Base-by-base conservation (phyloP, 2,113 vertebrate species). In the Neomonachus schauinslandi region DNA sequence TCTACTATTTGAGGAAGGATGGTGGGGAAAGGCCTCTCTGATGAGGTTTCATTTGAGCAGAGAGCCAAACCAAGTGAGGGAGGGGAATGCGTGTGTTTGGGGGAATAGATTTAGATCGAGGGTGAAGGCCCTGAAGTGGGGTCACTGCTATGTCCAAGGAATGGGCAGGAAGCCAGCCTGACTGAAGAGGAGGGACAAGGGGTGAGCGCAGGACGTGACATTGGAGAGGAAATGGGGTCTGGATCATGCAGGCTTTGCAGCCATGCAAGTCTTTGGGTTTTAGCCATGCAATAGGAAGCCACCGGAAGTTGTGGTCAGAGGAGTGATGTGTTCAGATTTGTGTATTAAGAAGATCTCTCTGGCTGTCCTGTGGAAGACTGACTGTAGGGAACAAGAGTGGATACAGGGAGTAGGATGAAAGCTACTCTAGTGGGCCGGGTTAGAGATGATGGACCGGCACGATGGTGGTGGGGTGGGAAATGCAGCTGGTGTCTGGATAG, bases 271-370 rank as follows among this genome's bases (percentile, higher is more conserved):
- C 65, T 90, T 69, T 63, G 85, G 26, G 31, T 84, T 93, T 76
- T 77, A 79, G 61, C 21, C 33, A 10, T 19, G 9, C 16, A 21
- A 67, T n/a, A 87, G 89, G 85, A 97, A 97, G 46, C 24, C 36
- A 55, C 39, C 63, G n/a, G 79, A 80, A 81, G 28, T 82, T 91
- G 79, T 71, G 51, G 74, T 31, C n/a, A 79, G 39, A 14, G 9
- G 39, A 80, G 36, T 31, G 71, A 69, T 33, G 89, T 93, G 19
- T 79, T 97, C 67, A n/a, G 61, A 82, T 59, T 96, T 89, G 74
- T 94, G 14, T 81, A 53, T 94, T 51, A 77, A 14, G 86, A 51
- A 51, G 22, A 51, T 55, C n/a, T 95, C 36, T 93, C 77, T 42
- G 51, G 53, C 15, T 61, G 51, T 76, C 33, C 95, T 51, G 18